These are phyloP conservation scores for Nothobranchius furzeri DNA, from an alignment of 2,113 vertebrate genomes.

Conservation along the genomic window DNA sequence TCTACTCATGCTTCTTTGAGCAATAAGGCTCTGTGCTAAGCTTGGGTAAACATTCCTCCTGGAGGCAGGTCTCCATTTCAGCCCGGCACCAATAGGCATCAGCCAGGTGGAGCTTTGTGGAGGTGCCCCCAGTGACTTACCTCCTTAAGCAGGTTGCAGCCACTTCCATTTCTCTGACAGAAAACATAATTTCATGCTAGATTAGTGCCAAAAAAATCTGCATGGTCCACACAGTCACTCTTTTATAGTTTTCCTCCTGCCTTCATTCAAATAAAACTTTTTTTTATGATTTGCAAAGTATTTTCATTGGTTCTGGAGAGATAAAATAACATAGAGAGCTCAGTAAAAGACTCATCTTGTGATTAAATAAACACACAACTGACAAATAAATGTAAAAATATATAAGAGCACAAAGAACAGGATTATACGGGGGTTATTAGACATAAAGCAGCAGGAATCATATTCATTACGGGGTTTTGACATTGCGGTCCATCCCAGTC, in stretches of 20 bases:
- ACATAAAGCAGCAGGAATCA: not conserved
- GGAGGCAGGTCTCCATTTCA: constrained; percentile 66
- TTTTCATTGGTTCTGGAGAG: too few relatives aligned
- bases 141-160: constrained; percentile 28
- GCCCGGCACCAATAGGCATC: constrained; percentile 51
- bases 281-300: not conserved
- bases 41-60: constrained; percentile 70
- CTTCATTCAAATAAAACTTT: not conserved
- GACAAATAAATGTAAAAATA: not conserved
- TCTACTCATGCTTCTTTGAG: constrained; percentile 50
- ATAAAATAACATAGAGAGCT: not conserved
- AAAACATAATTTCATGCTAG: constrained; percentile 17
- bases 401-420: not conserved
- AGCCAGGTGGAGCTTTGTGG: constrained; percentile 41
- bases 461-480: not conserved
- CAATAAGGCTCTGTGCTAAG: constrained; percentile 58
- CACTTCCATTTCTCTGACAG: constrained; percentile 21
- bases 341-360: not conserved
- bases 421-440: not conserved
- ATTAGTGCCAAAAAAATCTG: constrained; percentile 2
- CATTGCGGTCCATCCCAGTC: not conserved
- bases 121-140: constrained; percentile 43
- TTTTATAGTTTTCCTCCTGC: not conserved
- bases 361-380: not conserved
- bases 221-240: not conserved